phyloP scores from a whole-genome alignment of 2,113 vertebrate genomes.

The Ictalurus furcatus region DNA sequence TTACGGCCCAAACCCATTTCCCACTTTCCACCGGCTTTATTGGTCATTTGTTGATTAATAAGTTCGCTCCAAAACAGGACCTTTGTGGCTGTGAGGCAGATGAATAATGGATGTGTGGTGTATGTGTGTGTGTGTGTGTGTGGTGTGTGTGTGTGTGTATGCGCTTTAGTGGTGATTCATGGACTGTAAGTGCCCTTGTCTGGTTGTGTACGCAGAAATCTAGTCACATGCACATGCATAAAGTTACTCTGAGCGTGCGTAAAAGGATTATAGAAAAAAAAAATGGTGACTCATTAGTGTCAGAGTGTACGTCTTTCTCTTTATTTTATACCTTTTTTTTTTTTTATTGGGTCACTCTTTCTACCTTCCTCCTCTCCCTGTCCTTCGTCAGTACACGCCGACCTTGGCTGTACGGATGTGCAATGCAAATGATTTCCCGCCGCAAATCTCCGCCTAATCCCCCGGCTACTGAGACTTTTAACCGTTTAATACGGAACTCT shows the following conservation, averaged over 20 bases:
- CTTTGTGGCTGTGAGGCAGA: conserved; percentile 40
- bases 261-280: conserved; percentile 31
- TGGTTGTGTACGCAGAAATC: conserved; percentile 24
- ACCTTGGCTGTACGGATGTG: conserved; percentile 52
- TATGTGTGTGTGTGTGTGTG: conserved; percentile 8
- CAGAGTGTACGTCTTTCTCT: background rate
- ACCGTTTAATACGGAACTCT: conserved; percentile 47
- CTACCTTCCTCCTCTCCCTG: background rate
- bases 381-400: conserved; percentile 23
- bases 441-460: conserved; percentile 55
- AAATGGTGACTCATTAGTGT: conserved; percentile 32
- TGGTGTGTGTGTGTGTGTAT: conserved; percentile 23
- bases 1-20: conserved; percentile 44
- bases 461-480: conserved; percentile 33
- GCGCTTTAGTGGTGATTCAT: conserved; percentile 45
- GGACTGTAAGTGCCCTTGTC: conserved; percentile 22
- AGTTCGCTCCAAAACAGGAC: conserved; percentile 46
- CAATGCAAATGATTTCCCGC: conserved; percentile 52
- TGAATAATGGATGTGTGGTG: conserved; percentile 52
- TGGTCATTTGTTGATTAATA: conserved; percentile 50
- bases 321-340: background rate
- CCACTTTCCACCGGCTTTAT: conserved; percentile 33
- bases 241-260: conserved; percentile 29
- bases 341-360: background rate
- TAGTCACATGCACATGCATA: conserved; percentile 23